phyloP scores from a whole-genome alignment of 2,888 invertebrate genomes.

The Malthinus flaveolus region DNA sequence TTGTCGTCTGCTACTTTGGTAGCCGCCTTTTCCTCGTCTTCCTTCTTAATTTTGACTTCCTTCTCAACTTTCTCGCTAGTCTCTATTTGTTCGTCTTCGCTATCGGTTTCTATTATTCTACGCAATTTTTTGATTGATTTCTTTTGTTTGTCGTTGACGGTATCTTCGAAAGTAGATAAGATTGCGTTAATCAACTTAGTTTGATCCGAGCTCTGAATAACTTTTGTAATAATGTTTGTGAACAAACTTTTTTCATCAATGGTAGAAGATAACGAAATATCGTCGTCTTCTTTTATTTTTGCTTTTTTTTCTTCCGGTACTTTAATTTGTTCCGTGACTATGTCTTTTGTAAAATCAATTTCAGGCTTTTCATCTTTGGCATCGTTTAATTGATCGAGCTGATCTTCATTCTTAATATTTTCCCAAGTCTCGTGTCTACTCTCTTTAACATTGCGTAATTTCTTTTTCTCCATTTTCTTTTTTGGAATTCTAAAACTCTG shows the following conservation, averaged over 20 bases:
- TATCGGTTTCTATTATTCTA: conserved; percentile 60
- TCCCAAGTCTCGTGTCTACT: neutral
- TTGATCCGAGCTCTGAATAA: conserved; percentile 41
- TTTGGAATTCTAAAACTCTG: conserved; percentile 62
- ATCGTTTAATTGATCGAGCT: conserved; percentile 3
- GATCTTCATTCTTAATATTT: neutral
- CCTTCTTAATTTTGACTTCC: conserved; percentile 20
- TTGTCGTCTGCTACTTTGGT: neutral
- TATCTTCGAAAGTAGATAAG: conserved; percentile 43
- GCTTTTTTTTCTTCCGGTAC: conserved; percentile 11
- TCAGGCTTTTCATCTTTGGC: conserved; percentile 6
- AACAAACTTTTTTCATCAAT: conserved; percentile 43
- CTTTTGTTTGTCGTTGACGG: conserved; percentile 47
- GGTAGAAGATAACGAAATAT: conserved; percentile 18
- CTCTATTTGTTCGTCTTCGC: conserved; percentile 44
- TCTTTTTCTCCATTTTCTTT: conserved; percentile 43
- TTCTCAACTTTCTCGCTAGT: conserved; percentile 18
- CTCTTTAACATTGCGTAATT: no score
- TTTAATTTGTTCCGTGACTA: neutral
- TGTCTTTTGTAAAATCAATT: neutral
- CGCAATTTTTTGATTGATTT: conserved; percentile 63
- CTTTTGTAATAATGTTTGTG: conserved; percentile 42
- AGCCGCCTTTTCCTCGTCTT: conserved; percentile 5
- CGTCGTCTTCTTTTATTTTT: conserved; percentile 11
- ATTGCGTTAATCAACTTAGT: conserved; percentile 40